phyloP scores from a whole-genome alignment of 2,113 vertebrate genomes.

The Nannobrachium achirus region DNA sequence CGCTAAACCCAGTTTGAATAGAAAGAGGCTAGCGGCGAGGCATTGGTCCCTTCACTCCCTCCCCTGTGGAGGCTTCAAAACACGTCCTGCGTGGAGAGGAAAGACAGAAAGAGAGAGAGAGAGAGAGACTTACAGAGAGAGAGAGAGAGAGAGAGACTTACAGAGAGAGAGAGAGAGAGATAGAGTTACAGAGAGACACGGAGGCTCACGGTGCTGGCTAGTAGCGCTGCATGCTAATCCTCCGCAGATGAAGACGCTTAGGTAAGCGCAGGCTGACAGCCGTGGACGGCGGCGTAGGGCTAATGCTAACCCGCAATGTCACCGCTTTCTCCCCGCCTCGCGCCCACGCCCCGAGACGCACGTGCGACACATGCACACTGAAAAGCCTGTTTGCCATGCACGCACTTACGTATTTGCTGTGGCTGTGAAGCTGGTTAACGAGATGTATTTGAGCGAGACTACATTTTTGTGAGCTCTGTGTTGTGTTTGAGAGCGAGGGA shows the following conservation, averaged over 20 bases:
- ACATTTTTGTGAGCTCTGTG: background rate
- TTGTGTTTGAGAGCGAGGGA: constrained; percentile 5
- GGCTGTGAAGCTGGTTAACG: background rate
- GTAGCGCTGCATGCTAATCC: constrained; percentile 73
- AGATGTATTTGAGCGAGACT: constrained; percentile 18
- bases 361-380: background rate
- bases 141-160: constrained; percentile 1
- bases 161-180: constrained; percentile 8
- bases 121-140: constrained; percentile 36
- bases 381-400: constrained; percentile 22
- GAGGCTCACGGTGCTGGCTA: constrained; percentile 48
- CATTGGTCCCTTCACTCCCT: background rate
- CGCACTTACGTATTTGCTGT: constrained; percentile 20
- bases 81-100: constrained; percentile 57
- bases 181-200: background rate
- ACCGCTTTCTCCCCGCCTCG: constrained; percentile 16
- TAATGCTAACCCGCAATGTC: constrained; percentile 63
- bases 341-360: background rate
- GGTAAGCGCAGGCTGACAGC: constrained; percentile 68
- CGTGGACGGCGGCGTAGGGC: constrained; percentile 44
- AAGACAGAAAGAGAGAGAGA: background rate
- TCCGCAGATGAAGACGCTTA: constrained; percentile 71
- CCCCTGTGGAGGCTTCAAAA: constrained; percentile 65
- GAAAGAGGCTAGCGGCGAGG: background rate
- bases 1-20: too few relatives aligned